These are phyloP conservation scores for Sapajus apella DNA, from an alignment of 2,113 vertebrate species.

Conservation along the genomic window DNA sequence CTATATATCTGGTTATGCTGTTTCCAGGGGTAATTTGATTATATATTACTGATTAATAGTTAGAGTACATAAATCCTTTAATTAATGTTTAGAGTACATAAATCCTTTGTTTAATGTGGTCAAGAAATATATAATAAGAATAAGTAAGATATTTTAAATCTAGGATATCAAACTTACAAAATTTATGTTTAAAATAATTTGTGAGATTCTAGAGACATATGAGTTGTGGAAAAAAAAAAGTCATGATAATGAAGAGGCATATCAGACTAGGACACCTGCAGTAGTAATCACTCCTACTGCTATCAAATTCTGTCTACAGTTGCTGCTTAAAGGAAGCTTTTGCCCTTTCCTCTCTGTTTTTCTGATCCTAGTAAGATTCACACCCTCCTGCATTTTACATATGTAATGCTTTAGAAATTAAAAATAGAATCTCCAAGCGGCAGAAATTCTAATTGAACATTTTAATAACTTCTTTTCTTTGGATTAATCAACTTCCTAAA, in stretches of 20 bases:
- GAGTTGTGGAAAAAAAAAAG: not conserved
- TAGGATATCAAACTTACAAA: not conserved
- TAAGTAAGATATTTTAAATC: not conserved
- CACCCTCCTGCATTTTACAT: slow-evolving; percentile 15
- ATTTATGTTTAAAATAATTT: not conserved
- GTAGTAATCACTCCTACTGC: not conserved
- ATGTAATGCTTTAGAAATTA: slow-evolving; percentile 37
- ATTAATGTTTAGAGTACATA: not conserved
- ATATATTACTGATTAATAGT: not conserved
- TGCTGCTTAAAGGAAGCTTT: not conserved
- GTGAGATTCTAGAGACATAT: not conserved
- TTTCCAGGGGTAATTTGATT: not conserved
- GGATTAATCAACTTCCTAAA: slow-evolving; percentile 62
- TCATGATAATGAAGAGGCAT: not conserved
- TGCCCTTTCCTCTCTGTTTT: not conserved
- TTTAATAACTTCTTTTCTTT: slow-evolving; percentile 46
- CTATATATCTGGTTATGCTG: not conserved
- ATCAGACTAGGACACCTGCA: not conserved
- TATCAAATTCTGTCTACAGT: not conserved
- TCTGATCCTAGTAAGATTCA: not conserved
- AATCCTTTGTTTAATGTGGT: not conserved
- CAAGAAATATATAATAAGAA: not conserved
- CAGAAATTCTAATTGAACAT: slow-evolving; percentile 44
- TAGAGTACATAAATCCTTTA: not conserved
- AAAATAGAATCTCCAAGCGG: slow-evolving; percentile 52